These are phyloP conservation scores for Lasioglossum morio DNA, from an alignment of 2,888 invertebrate species.

Conservation along the genomic window DNA sequence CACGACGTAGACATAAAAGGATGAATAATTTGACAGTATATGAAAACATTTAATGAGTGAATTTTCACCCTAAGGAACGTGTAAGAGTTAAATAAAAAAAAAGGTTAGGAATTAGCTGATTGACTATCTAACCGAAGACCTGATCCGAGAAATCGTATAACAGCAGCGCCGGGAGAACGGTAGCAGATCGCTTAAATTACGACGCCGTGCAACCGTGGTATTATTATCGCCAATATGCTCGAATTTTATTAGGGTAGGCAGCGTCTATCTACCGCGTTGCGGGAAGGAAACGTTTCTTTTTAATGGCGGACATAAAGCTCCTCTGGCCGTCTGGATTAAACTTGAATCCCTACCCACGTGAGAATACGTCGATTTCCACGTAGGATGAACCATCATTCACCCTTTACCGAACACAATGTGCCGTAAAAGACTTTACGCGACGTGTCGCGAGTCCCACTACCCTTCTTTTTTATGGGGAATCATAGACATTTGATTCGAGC, in stretches of 20 bases:
- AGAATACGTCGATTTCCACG: conserved; percentile 46
- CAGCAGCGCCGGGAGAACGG: too few relatives aligned
- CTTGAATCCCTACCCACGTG: conserved; percentile 44
- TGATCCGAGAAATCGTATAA: too few relatives aligned
- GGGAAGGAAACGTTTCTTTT: conserved; percentile 47
- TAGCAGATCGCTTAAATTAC: conserved; percentile 19
- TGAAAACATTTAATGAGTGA: too few relatives aligned
- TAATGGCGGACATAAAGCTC: conserved; percentile 53
- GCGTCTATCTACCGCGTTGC: conserved; percentile 15
- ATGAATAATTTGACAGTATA: too few relatives aligned
- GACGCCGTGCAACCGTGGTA: not conserved
- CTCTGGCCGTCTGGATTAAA: conserved; percentile 52
- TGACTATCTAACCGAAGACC: too few relatives aligned
- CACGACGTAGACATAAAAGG: too few relatives aligned
- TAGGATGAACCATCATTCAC: conserved; percentile 42
- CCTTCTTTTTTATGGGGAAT: conserved; percentile 39
- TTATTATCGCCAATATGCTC: conserved; percentile 38
- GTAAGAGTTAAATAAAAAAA: too few relatives aligned
- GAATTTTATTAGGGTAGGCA: conserved; percentile 47
- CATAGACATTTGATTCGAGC: conserved; percentile 34
- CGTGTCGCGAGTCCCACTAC: conserved; percentile 5
- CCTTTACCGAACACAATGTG: conserved; percentile 41
- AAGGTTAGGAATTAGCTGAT: not conserved
- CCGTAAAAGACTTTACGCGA: conserved; percentile 51
- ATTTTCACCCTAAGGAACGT: too few relatives aligned